A percentile compares a stretch with the other conserved stretches of the same genome.
phyloP scores from a whole-genome alignment of 2,113 vertebrate genomes.

The Rhinolophus sinicus region DNA sequence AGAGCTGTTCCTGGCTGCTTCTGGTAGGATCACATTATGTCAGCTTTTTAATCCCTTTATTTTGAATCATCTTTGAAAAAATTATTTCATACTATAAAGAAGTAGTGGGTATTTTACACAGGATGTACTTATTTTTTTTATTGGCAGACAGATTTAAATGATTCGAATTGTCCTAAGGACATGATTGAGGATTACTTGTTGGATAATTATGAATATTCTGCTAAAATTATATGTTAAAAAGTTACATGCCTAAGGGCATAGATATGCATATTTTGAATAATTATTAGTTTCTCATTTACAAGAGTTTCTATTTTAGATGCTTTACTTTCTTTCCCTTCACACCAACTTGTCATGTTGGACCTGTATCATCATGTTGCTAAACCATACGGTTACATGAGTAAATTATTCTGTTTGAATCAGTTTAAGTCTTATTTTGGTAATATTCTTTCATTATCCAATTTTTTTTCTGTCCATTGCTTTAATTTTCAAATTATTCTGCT shows the following conservation, averaged over 20 bases:
- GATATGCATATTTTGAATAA: not conserved
- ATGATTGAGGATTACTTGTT: not conserved
- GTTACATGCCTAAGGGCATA: not conserved
- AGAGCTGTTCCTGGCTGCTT: constrained; percentile 96
- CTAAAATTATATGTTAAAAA: constrained; percentile 23
- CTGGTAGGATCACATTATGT: constrained; percentile 93
- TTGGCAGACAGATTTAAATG: constrained; percentile 13
- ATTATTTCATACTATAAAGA: constrained; percentile 47
- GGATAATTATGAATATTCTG: constrained; percentile 8
- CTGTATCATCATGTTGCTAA: constrained; percentile 77
- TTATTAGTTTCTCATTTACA: not conserved
- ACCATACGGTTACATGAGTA: constrained; percentile 59
- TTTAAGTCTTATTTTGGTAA: constrained; percentile 73
- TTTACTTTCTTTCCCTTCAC: constrained; percentile 50
- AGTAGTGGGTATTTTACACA: constrained; percentile 48
- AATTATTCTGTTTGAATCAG: constrained; percentile 75
- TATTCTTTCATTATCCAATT: constrained; percentile 75
- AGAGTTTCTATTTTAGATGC: constrained; percentile 36
- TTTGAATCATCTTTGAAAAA: constrained; percentile 56
- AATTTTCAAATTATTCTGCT: constrained; percentile 70
- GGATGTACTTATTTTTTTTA: constrained; percentile 51
- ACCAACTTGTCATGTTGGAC: constrained; percentile 58
- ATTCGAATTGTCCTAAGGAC: not conserved
- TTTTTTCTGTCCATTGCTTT: constrained; percentile 77
- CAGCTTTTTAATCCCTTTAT: constrained; percentile 82